Base-by-base conservation (phyloP, 1,140 invertebrate species). In the Manduca sexta region DNA sequence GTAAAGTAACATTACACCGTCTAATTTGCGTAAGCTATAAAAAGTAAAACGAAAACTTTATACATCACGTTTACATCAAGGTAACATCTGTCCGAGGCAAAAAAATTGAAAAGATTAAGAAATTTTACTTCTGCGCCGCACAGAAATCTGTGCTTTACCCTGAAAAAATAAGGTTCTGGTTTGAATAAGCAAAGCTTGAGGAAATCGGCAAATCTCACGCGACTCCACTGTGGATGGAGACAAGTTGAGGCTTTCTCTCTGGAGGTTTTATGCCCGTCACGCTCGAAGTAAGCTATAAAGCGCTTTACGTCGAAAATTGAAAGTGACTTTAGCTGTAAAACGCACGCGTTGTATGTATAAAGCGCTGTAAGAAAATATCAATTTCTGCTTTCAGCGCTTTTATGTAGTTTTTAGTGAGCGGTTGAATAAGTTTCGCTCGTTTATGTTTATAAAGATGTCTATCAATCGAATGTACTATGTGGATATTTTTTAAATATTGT, bases 301-400 rank as follows among this genome's bases (percentile, higher is more conserved):
- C 68, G 74, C 68, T 73, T 69, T 68, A 56, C 47, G 70, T 60
- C 70, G 73, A 68, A 75, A 81, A 81, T 81, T 78, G 74, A 81
- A 81, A 78, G 74, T 78, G 72, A 69, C 69, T 69, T 69, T 56
- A 61, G 66, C 50, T 64, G 61, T 72, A 72, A 72, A 69, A 65
- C 69, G 63, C 66, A 64, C 51, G 13, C 51, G 34, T 52, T 29
- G 56, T 60, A 60, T 52, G 55, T 47, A 51, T 59, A 47, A 66
- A 64, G 55, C 61, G 61, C 53, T 65, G 41, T 34, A 50, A 38
- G 56, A 45, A 65, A 65, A 70, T 74, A 74, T 74, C 64, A 74
- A 74, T 74, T 70, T 66, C 15, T 40, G 57, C 21, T 53, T 59
- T 40, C 37, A 55, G 49, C 55, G 50, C 41, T 58, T 51, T 26